Conservation (phyloP, 2,113 vertebrate species). For the Nycticryphes semicollaris region DNA sequence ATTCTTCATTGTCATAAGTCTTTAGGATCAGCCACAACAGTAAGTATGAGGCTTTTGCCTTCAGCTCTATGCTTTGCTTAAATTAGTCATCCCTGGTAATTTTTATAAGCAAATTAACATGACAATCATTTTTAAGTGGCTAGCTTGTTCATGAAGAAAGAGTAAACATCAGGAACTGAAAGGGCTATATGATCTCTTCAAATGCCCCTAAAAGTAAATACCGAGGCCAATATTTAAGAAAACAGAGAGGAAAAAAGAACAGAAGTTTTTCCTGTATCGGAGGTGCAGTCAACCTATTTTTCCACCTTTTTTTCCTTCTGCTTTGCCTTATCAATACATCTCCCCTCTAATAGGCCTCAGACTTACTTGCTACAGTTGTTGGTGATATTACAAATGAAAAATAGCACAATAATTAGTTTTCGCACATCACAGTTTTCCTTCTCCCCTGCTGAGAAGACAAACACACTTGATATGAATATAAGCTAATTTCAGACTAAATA, state of each 20-base stretch:
- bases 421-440: neutral
- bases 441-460: neutral
- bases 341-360: neutral
- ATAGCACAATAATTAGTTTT: neutral
- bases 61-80: neutral
- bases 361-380: neutral
- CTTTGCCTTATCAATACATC: neutral
- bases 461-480: neutral
- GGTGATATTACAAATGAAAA: neutral
- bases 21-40: neutral
- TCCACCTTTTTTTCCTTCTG: neutral
- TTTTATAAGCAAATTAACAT: neutral
- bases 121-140: neutral
- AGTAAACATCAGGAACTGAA: neutral
- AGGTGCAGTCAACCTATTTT: neutral
- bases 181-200: neutral
- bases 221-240: neutral
- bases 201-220: neutral
- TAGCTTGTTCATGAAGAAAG: neutral
- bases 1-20: neutral
- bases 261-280: neutral
- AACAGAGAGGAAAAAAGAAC: neutral
- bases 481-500: neutral
- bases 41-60: neutral
- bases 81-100: neutral